These are phyloP conservation scores for Lagorchestes hirsutus DNA, from an alignment of 2,797 vertebrate genomes.

Conservation along the genomic window DNA sequence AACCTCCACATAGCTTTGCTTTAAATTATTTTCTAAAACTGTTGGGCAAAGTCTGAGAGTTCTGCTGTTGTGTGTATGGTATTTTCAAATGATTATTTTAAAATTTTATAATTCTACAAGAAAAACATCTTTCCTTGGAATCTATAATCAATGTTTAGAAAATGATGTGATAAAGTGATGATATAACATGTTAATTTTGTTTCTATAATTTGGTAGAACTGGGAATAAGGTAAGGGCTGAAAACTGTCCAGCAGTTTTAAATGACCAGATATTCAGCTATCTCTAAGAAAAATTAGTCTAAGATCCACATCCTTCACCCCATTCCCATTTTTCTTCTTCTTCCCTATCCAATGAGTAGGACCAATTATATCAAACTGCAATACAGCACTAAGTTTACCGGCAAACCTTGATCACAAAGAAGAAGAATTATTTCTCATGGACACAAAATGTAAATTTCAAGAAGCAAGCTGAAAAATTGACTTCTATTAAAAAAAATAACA, in stretches of 20 bases:
- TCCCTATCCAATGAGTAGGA: conserved; percentile 47
- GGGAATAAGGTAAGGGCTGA: conserved; percentile 15
- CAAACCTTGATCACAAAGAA: conserved; percentile 5
- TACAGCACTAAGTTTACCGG: neutral
- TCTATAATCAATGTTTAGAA: neutral
- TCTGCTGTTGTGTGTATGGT: conserved; percentile 24
- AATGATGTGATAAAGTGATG: neutral
- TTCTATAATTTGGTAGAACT: conserved; percentile 23
- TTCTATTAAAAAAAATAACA: conserved; percentile 45
- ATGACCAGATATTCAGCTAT: conserved; percentile 48
- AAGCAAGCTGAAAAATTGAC: conserved; percentile 44
- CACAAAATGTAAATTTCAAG: neutral
- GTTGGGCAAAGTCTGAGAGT: conserved; percentile 40
- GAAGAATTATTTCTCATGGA: neutral
- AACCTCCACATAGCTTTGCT: neutral
- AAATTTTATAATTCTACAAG: conserved; percentile 55
- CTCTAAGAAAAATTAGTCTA: conserved; percentile 22
- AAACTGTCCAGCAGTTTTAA: conserved; percentile 50
- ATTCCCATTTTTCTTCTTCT: conserved; percentile 28
- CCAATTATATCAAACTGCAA: neutral
- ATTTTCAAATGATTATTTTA: conserved; percentile 48
- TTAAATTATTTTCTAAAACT: neutral
- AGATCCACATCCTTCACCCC: conserved; percentile 48
- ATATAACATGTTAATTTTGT: neutral
- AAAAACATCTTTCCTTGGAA: conserved; percentile 35